phyloP scores from a whole-genome alignment of 2,113 vertebrate genomes.

The Tauraco erythrolophus region DNA sequence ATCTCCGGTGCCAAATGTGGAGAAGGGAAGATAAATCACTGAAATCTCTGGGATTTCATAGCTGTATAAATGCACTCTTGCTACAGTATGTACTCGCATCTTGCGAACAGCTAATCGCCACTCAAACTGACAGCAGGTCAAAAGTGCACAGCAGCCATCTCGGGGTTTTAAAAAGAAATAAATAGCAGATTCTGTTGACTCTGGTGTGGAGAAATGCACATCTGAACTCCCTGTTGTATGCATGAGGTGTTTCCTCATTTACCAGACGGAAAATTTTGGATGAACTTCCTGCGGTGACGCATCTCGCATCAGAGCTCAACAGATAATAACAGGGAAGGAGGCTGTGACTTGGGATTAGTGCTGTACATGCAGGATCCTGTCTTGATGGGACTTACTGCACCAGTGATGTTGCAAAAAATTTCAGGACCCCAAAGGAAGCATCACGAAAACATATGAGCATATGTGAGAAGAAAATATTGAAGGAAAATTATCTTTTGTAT shows the following conservation, averaged over 20 bases:
- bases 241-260: neutral
- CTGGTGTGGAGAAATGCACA: neutral
- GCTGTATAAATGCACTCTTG: neutral
- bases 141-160: conserved; percentile 1
- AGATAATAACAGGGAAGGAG: conserved; percentile 7
- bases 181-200: neutral
- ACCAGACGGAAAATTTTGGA: neutral
- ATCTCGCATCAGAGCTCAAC: neutral
- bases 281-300: neutral
- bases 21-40: neutral
- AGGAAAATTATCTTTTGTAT: neutral
- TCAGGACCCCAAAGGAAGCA: neutral
- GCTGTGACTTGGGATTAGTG: neutral
- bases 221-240: conserved; percentile 19
- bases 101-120: neutral
- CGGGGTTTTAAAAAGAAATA: neutral
- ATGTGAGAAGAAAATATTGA: neutral
- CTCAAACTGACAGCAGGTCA: conserved; percentile 4
- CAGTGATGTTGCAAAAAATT: neutral
- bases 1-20: neutral
- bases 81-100: neutral
- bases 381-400: neutral
- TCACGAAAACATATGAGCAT: neutral
- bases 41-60: neutral
- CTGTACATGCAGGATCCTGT: neutral